Evolutionary conservation across 2,113 vertebrate genomes (phyloP).

Genomic region (Carassius carassius): DNA sequence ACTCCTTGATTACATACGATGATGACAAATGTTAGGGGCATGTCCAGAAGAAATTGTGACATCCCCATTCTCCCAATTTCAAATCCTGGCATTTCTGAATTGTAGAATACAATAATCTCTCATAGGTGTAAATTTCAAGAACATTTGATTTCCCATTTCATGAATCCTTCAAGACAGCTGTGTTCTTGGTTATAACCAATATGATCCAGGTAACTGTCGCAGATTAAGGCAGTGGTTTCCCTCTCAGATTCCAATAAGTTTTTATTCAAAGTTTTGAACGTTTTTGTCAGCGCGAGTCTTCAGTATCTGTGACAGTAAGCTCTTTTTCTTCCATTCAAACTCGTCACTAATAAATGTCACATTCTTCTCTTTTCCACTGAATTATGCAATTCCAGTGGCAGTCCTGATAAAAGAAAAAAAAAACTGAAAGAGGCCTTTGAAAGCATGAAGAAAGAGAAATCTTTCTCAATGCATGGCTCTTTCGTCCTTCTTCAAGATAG

Average conservation of each 20-base stretch:
- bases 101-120: not conserved
- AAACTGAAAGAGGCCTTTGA: conserved; percentile 45
- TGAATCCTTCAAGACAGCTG: not conserved
- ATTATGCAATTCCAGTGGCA: conserved; percentile 46
- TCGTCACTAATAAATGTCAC: conserved; percentile 45
- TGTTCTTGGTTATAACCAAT: not conserved
- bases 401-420: conserved; percentile 48
- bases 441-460: conserved; percentile 37
- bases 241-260: conserved; percentile 2
- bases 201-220: not conserved
- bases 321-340: conserved; percentile 37
- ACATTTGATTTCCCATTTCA: no score
- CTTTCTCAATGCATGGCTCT: conserved; percentile 29
- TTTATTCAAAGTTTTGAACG: conserved; percentile 32
- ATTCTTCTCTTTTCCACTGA: conserved; percentile 30
- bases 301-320: conserved; percentile 33
- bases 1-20: no score
- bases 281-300: conserved; percentile 24
- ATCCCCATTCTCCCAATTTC: no score
- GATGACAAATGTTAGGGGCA: not conserved
- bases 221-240: conserved; percentile 21
- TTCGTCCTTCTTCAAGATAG: not conserved
- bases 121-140: no score
- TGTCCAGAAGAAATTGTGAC: no score
- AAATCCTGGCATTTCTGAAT: no score